Percentiles rank a stretch among this genome's conserved stretches.
Conservation (phyloP, 2,888 invertebrate genomes). For the Tenthredo amoena region DNA sequence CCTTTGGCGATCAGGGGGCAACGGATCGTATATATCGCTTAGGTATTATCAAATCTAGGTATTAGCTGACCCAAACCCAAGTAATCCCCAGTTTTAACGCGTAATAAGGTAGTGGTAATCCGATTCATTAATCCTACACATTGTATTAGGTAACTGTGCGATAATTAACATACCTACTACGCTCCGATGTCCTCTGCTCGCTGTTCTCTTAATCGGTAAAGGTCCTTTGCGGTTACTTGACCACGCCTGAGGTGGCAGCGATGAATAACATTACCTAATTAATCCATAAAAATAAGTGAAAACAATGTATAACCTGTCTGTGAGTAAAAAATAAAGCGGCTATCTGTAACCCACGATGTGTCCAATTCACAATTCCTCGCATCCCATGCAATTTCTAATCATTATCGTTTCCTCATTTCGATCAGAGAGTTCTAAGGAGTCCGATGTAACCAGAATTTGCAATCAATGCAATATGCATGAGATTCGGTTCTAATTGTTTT, state of each 20-base stretch:
- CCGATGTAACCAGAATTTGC: too few relatives aligned
- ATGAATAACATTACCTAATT: constrained; percentile 25
- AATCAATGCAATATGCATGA: too few relatives aligned
- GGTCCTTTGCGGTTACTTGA: neutral
- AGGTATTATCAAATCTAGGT: neutral
- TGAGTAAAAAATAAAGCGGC: constrained; percentile 47
- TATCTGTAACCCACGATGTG: neutral
- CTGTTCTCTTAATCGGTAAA: constrained; percentile 17
- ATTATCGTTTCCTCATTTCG: neutral
- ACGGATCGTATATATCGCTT: constrained; percentile 1
- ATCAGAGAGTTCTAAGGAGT: neutral
- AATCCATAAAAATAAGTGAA: constrained; percentile 29
- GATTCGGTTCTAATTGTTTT: too few relatives aligned
- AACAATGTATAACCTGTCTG: constrained; percentile 51
- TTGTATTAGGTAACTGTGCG: neutral
- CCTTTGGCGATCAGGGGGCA: constrained; percentile 20
- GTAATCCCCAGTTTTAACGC: neutral
- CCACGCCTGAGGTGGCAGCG: constrained; percentile 13
- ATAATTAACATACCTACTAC: neutral
- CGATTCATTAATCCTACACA: constrained; percentile 1
- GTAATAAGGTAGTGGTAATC: neutral
- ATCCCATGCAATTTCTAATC: neutral
- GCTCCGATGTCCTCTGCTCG: constrained; percentile 16
- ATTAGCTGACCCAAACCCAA: constrained; percentile 8
- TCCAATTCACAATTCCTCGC: neutral